Evolutionary conservation across 1,140 invertebrate genomes (phyloP).

Genomic region (Potamilus streckersoni): DNA sequence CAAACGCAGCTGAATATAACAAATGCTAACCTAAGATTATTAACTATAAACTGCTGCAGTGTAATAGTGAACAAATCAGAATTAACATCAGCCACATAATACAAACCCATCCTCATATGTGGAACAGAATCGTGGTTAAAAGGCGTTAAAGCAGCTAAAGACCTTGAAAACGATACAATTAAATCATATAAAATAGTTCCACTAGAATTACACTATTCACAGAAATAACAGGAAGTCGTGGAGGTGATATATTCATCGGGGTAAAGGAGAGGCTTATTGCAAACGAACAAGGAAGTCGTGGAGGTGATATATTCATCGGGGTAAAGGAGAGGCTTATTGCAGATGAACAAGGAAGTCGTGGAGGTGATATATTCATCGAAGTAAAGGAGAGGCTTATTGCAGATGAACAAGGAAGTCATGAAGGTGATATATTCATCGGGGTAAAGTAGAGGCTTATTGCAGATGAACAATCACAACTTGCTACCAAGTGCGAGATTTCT

Average conservation of each 20-base stretch:
- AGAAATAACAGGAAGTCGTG: conserved; percentile 11
- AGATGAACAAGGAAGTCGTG: too few relatives aligned
- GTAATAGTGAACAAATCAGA: conserved; percentile 5
- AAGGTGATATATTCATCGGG: too few relatives aligned
- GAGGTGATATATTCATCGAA: too few relatives aligned
- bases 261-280: too few relatives aligned
- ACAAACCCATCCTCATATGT: conserved; percentile 16
- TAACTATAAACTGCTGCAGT: conserved; percentile 12
- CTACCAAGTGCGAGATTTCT: conserved; percentile 18
- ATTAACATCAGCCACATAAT: conserved; percentile 2
- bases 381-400: too few relatives aligned
- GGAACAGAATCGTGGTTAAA: conserved; percentile 18
- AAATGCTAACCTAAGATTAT: conserved; percentile 4
- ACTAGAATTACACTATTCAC: conserved; percentile 6
- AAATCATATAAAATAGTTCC: conserved; percentile 19
- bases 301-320: too few relatives aligned
- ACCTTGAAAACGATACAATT: conserved; percentile 18
- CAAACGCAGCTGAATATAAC: too few relatives aligned
- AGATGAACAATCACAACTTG: neutral
- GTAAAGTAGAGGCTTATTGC: neutral
- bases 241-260: too few relatives aligned
- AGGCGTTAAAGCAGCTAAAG: conserved; percentile 20
- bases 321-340: too few relatives aligned
- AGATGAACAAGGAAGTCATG: too few relatives aligned
- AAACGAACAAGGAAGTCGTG: too few relatives aligned